Evolutionary conservation across 1,140 invertebrate species (phyloP), one percentile per base, ranked within the genome.

Genomic region (Meloidogyne floridensis): DNA sequence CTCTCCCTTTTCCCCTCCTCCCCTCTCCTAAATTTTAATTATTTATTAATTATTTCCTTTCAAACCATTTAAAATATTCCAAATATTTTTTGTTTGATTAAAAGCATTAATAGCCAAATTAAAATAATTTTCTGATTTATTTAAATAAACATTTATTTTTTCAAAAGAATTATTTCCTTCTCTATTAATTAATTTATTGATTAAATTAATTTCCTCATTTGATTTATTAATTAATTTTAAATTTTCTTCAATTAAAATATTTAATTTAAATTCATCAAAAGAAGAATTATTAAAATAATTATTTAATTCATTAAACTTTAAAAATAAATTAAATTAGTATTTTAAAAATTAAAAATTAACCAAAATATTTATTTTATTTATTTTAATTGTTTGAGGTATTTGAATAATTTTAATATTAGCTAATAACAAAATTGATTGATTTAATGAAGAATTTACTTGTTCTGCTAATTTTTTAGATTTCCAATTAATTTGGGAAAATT

Each of bases 1-100:
- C 32, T 32, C 32, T 32, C 32, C 20, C 20, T 20, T 32, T 32
- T 2, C 32, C 32, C 32, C 32, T 32, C 32, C 32, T 32, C 32
- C 32, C 32, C 32, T 32, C 32, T 32, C 32, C 32, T 32, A 32
- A 32, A 32, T 32, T 32, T 32, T 32, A 32, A 32, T 32, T 32
- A 32, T 32, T 32, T 2, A 32, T 2, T 32, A 32, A 32, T 2
- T 2, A 32, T 32, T 32, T 20, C 20, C 32, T 2, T 32, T n/a
- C 15, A 5, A 65, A 65, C 59, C n/a, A 65, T 65, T 65, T 65
- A 65, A 18, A 65, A 65, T 65, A 65, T 73, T 73, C 72, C 72
- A 43, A 73, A 73, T 73, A 73, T 73, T 65, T 18, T 65, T 65
- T 65, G 59, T 65, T 65, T 65, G 4, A 65, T 65, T 65, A 65